These are phyloP conservation scores for Drosophila infuscata DNA, from an alignment of 2,888 invertebrate species.

Conservation along the genomic window DNA sequence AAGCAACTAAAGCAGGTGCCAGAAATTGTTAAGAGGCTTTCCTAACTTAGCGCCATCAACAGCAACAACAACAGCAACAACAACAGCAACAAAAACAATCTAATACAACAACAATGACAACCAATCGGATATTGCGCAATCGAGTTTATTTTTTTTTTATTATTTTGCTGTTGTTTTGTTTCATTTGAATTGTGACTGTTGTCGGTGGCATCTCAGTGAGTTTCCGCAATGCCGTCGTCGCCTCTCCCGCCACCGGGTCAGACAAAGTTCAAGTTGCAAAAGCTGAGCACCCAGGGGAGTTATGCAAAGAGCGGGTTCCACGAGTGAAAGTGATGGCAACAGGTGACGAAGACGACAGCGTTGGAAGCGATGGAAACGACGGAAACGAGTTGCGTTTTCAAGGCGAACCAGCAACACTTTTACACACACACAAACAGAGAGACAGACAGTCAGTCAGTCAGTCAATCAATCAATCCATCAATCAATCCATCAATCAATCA, in stretches of 20 bases:
- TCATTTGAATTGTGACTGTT: conserved; percentile 31
- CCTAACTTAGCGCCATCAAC: conserved; percentile 2
- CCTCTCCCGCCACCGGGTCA: conserved; percentile 37
- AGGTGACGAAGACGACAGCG: conserved; percentile 33
- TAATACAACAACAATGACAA: conserved; percentile 19
- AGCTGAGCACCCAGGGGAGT: conserved; percentile 28
- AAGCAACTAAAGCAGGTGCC: conserved; percentile 28
- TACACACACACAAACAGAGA: not conserved
- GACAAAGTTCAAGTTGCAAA: conserved; percentile 58
- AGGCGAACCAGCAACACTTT: conserved; percentile 55
- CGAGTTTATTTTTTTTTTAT: conserved; percentile 20
- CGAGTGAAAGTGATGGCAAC: conserved; percentile 65
- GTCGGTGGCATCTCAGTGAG: conserved; percentile 25
- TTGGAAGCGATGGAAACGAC: conserved; percentile 15
- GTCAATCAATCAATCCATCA: conserved; percentile 31
- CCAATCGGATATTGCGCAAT: conserved; percentile 74
- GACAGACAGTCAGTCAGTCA: conserved; percentile 12
- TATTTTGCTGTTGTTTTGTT: conserved; percentile 20
- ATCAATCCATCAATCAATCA: conserved; percentile 33
- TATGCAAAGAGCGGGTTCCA: conserved; percentile 55
- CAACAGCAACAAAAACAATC: conserved; percentile 16
- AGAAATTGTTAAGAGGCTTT: conserved; percentile 52
- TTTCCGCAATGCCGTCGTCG: conserved; percentile 58
- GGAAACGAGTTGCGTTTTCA: conserved; percentile 67
- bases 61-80: conserved; percentile 15